Percentiles rank a stretch among this genome's conserved stretches.
These are phyloP conservation scores for Petrocephalus sullivani DNA, from an alignment of 2,797 vertebrate species.

Conservation along the genomic window DNA sequence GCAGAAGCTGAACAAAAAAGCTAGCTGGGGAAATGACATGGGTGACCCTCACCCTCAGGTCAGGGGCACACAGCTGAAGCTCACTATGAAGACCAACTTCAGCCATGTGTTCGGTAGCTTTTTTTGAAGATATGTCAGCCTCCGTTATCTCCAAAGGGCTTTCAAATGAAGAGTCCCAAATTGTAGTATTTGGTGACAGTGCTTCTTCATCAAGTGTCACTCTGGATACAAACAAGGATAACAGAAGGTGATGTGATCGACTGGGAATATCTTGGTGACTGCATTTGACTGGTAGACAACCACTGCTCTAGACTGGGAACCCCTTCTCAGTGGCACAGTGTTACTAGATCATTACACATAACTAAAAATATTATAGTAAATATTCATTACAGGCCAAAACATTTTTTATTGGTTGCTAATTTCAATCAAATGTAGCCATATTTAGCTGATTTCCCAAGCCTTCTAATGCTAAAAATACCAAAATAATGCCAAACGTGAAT, in stretches of 20 bases:
- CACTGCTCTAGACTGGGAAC: background rate
- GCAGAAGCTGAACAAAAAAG: conserved; percentile 72
- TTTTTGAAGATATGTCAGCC: background rate
- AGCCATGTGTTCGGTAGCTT: background rate
- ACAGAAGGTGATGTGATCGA: background rate
- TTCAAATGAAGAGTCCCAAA: conserved; percentile 60
- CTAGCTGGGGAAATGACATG: conserved; percentile 76
- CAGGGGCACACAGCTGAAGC: conserved; percentile 46
- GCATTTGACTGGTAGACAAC: background rate
- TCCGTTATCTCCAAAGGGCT: background rate
- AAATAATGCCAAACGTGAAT: background rate
- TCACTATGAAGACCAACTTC: conserved; percentile 30
- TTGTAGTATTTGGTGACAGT: background rate
- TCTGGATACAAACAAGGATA: conserved; percentile 7
- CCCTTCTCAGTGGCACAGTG: background rate
- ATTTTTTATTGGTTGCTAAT: background rate
- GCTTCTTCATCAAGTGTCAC: conserved; percentile 12
- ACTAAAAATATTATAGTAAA: background rate
- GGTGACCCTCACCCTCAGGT: conserved; percentile 68
- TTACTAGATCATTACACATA: background rate
- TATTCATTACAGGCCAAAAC: background rate
- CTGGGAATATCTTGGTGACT: background rate
- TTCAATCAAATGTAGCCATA: background rate
- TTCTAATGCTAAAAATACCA: background rate
- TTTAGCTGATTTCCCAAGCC: background rate